Conservation (phyloP, 1,140 invertebrate genomes). For the Zaprionus ghesquierei region DNA sequence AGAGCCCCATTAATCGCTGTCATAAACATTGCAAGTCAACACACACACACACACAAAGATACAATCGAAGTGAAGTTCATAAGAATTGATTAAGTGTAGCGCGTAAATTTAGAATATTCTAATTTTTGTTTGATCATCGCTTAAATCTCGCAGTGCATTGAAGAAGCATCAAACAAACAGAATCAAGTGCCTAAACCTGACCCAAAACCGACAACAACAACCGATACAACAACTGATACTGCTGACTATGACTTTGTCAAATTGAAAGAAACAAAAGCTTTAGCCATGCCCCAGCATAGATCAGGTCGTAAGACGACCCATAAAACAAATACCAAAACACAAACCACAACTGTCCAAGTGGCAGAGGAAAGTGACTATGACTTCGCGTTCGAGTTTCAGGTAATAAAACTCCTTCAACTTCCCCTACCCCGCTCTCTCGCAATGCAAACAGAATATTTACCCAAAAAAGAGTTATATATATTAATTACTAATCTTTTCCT, state of each 20-base stretch:
- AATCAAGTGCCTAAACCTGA: conserved; percentile 51
- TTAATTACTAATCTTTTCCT: conserved; percentile 24
- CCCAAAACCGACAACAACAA: conserved; percentile 3
- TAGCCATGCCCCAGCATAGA: conserved; percentile 78
- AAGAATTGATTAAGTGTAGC: neutral
- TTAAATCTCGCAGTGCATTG: conserved; percentile 72
- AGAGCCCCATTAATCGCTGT: conserved; percentile 42
- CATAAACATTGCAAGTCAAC: conserved; percentile 37
- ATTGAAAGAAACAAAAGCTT: conserved; percentile 68
- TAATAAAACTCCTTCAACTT: conserved; percentile 54
- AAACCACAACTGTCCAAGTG: conserved; percentile 69
- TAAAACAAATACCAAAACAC: conserved; percentile 62
- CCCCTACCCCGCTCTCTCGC: conserved; percentile 6
- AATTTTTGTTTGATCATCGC: conserved; percentile 59
- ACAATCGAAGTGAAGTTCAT: conserved; percentile 40
- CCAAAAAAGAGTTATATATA: conserved; percentile 14
- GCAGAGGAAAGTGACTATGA: conserved; percentile 84
- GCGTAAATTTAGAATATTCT: conserved; percentile 37
- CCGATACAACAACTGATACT: conserved; percentile 8
- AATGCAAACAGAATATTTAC: conserved; percentile 18
- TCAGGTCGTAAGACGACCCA: conserved; percentile 72
- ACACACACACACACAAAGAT: conserved; percentile 23
- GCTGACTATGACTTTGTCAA: conserved; percentile 75
- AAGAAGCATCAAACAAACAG: conserved; percentile 56
- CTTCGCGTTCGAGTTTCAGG: conserved; percentile 86